Evolutionary conservation across 1,140 invertebrate genomes (phyloP), one percentile per base, ranked within the genome.

Genomic region (Pemphigus obesinymphae): DNA sequence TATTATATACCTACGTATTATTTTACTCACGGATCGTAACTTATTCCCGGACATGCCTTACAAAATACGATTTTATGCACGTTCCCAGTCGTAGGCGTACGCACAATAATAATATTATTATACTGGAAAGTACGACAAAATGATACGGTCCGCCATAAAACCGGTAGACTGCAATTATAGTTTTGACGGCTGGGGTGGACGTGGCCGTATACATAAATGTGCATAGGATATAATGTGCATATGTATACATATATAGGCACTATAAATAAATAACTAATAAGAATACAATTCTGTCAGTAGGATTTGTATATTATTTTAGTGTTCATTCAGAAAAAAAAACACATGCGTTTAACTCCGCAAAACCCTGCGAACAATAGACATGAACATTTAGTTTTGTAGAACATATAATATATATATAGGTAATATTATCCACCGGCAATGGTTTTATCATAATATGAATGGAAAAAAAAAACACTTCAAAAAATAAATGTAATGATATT

Each of bases 81-180:
- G 37, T 40, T 66, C 31, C 61, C 31, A 11, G 3, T 37, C 17
- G 20, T 34, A 17, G 61, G 61, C 61, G 61, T 37, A 66, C 29
- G 20, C 31, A n/a, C 29, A 34, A 61, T 61, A 17, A 40, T 63
- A 63, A 63, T 20, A 37, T 66, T 29, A 53, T 61, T 63, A 40
- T 26, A 26, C 31, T 31, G 6, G 17, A 29, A 15, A 66, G 61
- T 66, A 26, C 66, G 4, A 70, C 37, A 40, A 43, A 70, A 70
- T 43, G 66, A 70, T 70, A 43, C 15, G 43, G 29, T 72, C 23
- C 15, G 45, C 17, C 11, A 20, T 61, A 61, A 23, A 15, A 45
- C 68, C 43, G 43, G 68, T 72, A 48, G 43, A 48, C 43, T 72
- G 26, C 43, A 72, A 72, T 72, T 72, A 72, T 72, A 23, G 68